A percentile compares a stretch with the other conserved stretches of the same genome.
phyloP scores from a whole-genome alignment of 1,140 invertebrate species.

The silkworm (Bombyx mori) region DNA sequence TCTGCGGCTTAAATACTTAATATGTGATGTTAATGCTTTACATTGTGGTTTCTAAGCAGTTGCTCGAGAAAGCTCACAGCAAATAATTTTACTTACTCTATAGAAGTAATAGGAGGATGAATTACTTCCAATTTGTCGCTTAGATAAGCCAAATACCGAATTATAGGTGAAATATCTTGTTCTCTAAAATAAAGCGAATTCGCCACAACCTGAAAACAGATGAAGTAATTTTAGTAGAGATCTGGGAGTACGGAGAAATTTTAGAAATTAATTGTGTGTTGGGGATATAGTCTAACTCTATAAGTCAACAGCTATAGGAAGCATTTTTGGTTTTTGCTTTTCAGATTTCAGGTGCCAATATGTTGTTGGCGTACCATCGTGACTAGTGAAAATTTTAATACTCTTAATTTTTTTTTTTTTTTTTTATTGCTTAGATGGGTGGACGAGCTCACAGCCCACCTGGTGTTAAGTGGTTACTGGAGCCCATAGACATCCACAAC shows the following conservation, averaged over 20 bases:
- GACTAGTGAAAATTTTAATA: too few species aligned
- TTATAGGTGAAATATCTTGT: conserved; percentile 36
- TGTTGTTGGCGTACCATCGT: too few species aligned
- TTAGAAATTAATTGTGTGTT: neutral
- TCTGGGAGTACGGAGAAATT: neutral
- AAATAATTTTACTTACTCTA: conserved; percentile 35
- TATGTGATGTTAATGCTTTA: neutral
- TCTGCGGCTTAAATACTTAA: too few species aligned
- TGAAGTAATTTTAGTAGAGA: conserved; percentile 1
- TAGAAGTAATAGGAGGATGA: conserved; percentile 25
- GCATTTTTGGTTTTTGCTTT: too few species aligned
- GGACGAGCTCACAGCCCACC: too few species aligned
- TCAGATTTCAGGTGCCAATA: too few species aligned
- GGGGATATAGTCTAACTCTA: neutral
- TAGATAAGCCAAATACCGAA: conserved; percentile 18
- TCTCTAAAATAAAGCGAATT: conserved; percentile 32
- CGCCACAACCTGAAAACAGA: conserved; percentile 26
- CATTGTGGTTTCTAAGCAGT: neutral
- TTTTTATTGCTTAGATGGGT: too few species aligned
- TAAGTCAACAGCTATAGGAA: too few species aligned
- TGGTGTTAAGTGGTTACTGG: too few species aligned
- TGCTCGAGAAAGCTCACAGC: neutral
- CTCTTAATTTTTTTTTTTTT: too few species aligned
- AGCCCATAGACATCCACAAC: too few species aligned
- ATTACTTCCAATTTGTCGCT: conserved; percentile 24